Evolutionary conservation across 2,888 invertebrate species (phyloP), one percentile per base, ranked within the genome.

Genomic region (Tachina grossa): DNA sequence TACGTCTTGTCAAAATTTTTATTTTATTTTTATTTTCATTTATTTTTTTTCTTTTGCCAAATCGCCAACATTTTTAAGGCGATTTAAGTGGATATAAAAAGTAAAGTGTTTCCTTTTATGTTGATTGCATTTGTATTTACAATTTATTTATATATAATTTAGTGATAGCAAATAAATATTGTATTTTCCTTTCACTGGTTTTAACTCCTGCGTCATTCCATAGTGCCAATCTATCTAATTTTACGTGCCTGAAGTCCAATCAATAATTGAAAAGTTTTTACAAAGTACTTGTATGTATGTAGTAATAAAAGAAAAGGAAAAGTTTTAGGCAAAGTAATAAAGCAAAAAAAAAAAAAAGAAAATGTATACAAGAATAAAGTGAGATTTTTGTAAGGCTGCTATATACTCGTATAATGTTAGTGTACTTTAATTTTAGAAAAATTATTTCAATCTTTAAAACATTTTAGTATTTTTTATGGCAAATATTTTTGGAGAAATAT

Each of bases 181-280:
- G 45, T 59, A 19, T 61, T 51, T 69, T 71, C 11, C 1, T 49
- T 45, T 47, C 39, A 14, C 59, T 16, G 61, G 22, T 16, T 45
- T n/a, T 45, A 47, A 39, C 59, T 19, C 68, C 68, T 59, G 41
- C 9, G 14, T n/a, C 16, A 47, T 14, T 39, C 8, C 14, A 47
- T 4, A 22, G 74, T 69, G 82, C 69, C 82, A 79, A 82, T 84
- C 68, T 81, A 77, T 85, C 75, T 82, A 71, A 49, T 75, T 71
- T 75, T 71, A 82, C 74, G 69, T 85, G 82, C 82, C 78, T 69
- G 80, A 80, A 80, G 65, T 80, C 85, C 68, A 78, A 81, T 85
- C 85, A 85, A 82, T 82, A 85, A 65, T 85, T 82, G 63, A 85
- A 82, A 82, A 82, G 68, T 82, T 80, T 80, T 22, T 1, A 0